Evolutionary conservation across 2,113 vertebrate genomes (phyloP).

Genomic region (Alligator sinensis): DNA sequence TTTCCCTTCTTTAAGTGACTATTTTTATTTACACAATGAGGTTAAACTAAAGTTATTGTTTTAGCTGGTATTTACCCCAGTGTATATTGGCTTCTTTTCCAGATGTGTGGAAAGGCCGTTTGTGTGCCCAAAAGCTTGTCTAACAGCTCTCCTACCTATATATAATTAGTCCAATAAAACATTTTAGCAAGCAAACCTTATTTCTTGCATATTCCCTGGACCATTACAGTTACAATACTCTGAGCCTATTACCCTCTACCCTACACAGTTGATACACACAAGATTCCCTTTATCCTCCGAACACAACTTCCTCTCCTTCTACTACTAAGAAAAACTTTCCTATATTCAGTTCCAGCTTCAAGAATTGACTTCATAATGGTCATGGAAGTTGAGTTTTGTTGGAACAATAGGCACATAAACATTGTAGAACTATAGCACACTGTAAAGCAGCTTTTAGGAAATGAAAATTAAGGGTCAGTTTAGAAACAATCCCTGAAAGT

Average conservation of each 20-base stretch:
- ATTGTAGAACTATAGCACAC: neutral
- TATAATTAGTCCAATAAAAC: too few species aligned
- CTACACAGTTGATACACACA: neutral
- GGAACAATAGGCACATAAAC: neutral
- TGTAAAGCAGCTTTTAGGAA: neutral
- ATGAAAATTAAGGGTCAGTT: neutral
- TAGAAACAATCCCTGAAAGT: neutral
- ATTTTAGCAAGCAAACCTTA: too few species aligned
- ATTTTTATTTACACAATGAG: too few species aligned
- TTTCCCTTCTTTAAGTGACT: too few species aligned
- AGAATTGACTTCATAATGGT: neutral
- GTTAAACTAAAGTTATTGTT: too few species aligned
- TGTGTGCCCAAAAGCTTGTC: too few species aligned
- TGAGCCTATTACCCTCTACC: neutral
- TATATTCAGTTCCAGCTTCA: neutral
- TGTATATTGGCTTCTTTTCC: too few species aligned
- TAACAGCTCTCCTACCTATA: too few species aligned
- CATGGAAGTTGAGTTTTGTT: neutral
- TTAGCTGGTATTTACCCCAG: too few species aligned
- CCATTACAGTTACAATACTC: too few species aligned
- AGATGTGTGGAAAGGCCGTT: too few species aligned
- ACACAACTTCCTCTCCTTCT: neutral
- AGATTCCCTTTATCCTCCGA: neutral
- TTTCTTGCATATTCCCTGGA: too few species aligned
- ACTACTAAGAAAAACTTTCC: neutral